phyloP scores from a whole-genome alignment of 2,113 vertebrate genomes.

The Nesospiza acunhae region DNA sequence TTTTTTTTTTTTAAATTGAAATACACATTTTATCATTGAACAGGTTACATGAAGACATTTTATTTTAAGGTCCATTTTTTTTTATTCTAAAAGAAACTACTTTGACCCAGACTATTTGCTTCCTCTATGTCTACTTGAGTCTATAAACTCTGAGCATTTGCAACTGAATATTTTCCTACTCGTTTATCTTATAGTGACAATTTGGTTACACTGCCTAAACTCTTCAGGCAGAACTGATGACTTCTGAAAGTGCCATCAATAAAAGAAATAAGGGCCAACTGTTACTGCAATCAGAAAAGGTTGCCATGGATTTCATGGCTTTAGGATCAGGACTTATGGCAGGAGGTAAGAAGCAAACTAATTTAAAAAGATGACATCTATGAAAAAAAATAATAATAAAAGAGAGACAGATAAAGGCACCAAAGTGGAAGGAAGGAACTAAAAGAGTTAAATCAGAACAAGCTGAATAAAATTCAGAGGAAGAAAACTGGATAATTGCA shows the following conservation, averaged over 20 bases:
- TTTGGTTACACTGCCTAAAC: neutral
- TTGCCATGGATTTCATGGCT: neutral
- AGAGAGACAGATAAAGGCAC: neutral
- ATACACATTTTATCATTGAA: neutral
- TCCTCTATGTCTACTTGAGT: slow-evolving; percentile 34
- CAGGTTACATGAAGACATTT: slow-evolving; percentile 11
- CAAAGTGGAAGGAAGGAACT: neutral
- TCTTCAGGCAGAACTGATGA: slow-evolving; percentile 16
- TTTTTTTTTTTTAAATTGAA: neutral
- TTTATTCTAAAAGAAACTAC: slow-evolving; percentile 48
- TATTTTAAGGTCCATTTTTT: slow-evolving; percentile 41
- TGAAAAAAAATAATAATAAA: neutral
- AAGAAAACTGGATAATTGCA: neutral
- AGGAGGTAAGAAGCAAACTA: neutral
- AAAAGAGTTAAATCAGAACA: neutral
- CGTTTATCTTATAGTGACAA: neutral
- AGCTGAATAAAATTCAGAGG: neutral
- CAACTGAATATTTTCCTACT: neutral
- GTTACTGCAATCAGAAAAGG: neutral
- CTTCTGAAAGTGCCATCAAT: slow-evolving; percentile 29
- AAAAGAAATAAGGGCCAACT: slow-evolving; percentile 27
- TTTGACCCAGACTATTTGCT: slow-evolving; percentile 5
- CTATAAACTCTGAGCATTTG: slow-evolving; percentile 11
- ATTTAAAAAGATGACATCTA: neutral
- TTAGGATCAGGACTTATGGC: neutral